Evolutionary conservation across 2,797 vertebrate species (phyloP).

Genomic region (Enteromius anoplus): DNA sequence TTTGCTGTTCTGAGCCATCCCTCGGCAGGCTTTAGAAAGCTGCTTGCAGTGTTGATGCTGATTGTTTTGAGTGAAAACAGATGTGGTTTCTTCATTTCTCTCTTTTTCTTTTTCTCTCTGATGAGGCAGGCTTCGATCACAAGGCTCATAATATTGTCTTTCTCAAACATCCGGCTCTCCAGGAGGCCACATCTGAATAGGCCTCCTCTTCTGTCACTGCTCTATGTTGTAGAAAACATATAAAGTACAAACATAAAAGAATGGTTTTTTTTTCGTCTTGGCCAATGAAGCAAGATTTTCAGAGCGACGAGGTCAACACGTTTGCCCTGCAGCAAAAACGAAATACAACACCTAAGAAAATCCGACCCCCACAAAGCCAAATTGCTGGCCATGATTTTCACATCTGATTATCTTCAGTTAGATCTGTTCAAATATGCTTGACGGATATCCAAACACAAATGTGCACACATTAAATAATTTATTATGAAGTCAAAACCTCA

Average conservation of each 20-base stretch:
- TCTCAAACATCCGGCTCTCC: conserved; percentile 75
- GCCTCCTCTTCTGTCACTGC: conserved; percentile 48
- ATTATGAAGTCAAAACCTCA: not conserved
- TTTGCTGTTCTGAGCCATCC: conserved; percentile 70
- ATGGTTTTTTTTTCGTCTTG: conserved; percentile 53
- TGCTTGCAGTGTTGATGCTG: conserved; percentile 73
- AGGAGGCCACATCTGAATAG: conserved; percentile 65
- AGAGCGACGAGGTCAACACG: conserved; percentile 63
- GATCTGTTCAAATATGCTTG: conserved; percentile 69
- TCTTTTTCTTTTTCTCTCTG: conserved; percentile 40
- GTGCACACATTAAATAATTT: conserved; percentile 49
- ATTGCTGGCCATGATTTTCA: conserved; percentile 70
- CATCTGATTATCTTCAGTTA: conserved; percentile 75
- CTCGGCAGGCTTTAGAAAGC: conserved; percentile 75
- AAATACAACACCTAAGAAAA: conserved; percentile 72
- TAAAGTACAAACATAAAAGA: conserved; percentile 67
- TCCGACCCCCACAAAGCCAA: conserved; percentile 62
- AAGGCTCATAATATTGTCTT: conserved; percentile 70
- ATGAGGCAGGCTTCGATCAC: conserved; percentile 68
- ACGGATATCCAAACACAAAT: conserved; percentile 55
- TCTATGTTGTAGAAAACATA: conserved; percentile 53
- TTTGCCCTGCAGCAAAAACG: conserved; percentile 64
- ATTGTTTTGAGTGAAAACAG: conserved; percentile 85
- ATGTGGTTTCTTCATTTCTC: conserved; percentile 70
- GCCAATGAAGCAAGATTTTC: conserved; percentile 57